phyloP scores from a whole-genome alignment of 2,113 vertebrate species.

The Tachysurus vachellii region DNA sequence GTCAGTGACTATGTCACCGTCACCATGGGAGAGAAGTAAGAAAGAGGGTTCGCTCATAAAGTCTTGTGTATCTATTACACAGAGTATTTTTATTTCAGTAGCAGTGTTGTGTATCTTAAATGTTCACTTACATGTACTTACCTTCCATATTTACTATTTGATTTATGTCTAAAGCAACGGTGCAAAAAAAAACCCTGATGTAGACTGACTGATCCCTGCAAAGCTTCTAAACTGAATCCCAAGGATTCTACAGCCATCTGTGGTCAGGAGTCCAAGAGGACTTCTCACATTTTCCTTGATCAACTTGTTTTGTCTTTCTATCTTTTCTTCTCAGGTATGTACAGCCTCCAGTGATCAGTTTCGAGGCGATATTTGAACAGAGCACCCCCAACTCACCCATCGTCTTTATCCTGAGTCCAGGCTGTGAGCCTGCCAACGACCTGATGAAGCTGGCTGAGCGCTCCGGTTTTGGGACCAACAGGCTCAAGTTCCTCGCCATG shows the following conservation, averaged over 20 bases:
- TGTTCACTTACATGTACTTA: not conserved
- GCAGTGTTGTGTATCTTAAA: not conserved
- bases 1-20: conserved; percentile 83
- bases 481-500: conserved; percentile 93
- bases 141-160: not conserved
- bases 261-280: not conserved
- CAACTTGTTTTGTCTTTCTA: not conserved
- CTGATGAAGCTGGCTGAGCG: conserved; percentile 89
- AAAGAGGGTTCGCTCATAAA: not conserved
- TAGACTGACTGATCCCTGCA: not conserved
- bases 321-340: conserved; percentile 79
- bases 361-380: conserved; percentile 86
- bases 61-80: not conserved
- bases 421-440: conserved; percentile 89
- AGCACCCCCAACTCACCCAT: conserved; percentile 88
- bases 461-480: conserved; percentile 80
- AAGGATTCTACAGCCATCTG: not conserved
- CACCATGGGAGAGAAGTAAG: conserved; percentile 89
- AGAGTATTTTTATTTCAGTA: not conserved
- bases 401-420: conserved; percentile 93
- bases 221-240: not conserved
- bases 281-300: too few relatives aligned
- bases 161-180: not conserved
- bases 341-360: conserved; percentile 93
- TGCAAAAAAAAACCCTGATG: not conserved